These are phyloP conservation scores for Actenoides hombroni DNA, from an alignment of 2,113 vertebrate genomes.

Conservation along the genomic window DNA sequence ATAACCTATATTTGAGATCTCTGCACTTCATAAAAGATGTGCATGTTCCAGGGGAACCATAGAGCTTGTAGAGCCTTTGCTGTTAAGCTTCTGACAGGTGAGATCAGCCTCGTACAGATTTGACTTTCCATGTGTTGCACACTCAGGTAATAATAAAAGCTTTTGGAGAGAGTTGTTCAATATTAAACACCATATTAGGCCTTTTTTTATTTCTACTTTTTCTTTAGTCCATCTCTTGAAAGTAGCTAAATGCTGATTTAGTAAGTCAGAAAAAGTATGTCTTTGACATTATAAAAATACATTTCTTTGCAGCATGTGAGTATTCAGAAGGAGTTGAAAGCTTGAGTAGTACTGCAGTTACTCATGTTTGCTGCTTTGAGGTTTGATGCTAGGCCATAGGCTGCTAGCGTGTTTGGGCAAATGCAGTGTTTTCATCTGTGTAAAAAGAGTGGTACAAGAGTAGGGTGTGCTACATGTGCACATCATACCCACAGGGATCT, in stretches of 20 bases:
- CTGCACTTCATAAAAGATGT: neutral
- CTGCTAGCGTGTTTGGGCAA: neutral
- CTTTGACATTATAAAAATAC: neutral
- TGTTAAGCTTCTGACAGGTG: neutral
- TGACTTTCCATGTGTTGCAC: neutral
- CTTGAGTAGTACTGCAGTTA: neutral
- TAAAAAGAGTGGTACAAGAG: neutral
- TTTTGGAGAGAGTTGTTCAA: neutral
- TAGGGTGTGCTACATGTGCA: neutral
- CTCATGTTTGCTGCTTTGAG: neutral
- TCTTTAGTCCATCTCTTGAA: neutral
- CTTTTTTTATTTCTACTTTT: neutral
- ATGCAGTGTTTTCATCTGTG: neutral
- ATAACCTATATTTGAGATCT: neutral
- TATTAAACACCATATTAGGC: neutral
- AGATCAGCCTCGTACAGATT: neutral
- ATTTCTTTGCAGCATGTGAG: neutral
- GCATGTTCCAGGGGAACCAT: neutral
- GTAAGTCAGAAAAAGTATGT: neutral
- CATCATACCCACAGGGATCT: neutral
- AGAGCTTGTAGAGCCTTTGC: neutral
- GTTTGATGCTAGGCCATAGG: neutral
- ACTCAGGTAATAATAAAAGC: neutral
- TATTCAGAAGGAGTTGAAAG: neutral
- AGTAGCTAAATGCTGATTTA: neutral